Base-by-base conservation (phyloP, 2,888 invertebrate genomes). In the Drosophila paucipuncta region DNA sequence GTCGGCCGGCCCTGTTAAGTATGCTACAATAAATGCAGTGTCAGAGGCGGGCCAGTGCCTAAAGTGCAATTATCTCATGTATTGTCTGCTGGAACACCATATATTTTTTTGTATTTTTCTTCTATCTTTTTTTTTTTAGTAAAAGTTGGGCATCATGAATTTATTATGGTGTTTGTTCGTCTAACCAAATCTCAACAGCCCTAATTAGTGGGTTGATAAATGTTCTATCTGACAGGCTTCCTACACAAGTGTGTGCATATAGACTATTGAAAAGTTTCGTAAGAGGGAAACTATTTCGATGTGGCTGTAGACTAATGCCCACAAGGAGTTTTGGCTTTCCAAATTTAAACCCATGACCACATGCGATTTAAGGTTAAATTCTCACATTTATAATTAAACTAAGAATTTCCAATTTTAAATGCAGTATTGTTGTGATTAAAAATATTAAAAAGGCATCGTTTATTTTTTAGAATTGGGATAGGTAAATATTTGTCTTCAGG, bases 51-150 rank as follows among this genome's bases (percentile, higher is more conserved):
- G 73, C 79, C 57, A 68, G 62, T 85, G 89, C 90, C 91, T 89
- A 91, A 91, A 91, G 90, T 89, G 89, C 91, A 89, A 89, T 89
- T 91, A 89, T 90, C 91, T 81, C 85, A 80, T 89, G 91, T 82
- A 89, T 89, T 91, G 89, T 89, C 89, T 90, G 84, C 83, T 64
- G 77, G 59, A 76, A 90, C 76, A 85, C 75, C 81, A 68, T 50
- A 50, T 37, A 37, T 57, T 53, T 16, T 16, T 37, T 55, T 58
- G 62, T 60, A 39, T 68, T 25, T 30, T 50, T 72, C 73, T n/a
- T 57, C 7, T n/a, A 13, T 72, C 54, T 64, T 25, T 52, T 62
- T 41, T 53, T 68, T 68, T 61, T 47, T 64, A 60, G 62, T 77
- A 53, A 16, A 60, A 58, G 35, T 37, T 52, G 35, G 72, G 72